Percentiles rank a stretch among this genome's conserved stretches.
These are phyloP conservation scores for Anolis sagrei DNA, from an alignment of 2,113 vertebrate species.

Conservation along the genomic window DNA sequence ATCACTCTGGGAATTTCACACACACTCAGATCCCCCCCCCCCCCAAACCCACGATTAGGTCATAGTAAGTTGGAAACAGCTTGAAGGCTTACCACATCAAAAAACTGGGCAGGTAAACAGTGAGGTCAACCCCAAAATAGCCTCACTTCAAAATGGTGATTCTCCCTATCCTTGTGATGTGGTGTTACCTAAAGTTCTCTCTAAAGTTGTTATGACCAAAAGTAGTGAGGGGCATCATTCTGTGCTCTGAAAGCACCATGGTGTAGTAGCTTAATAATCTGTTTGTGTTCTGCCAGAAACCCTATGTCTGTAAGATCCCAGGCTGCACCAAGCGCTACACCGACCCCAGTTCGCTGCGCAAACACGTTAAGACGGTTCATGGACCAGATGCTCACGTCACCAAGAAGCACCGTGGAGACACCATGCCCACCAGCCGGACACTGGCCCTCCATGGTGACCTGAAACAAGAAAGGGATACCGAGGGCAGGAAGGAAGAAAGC, in stretches of 20 bases:
- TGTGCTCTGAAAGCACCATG: background rate
- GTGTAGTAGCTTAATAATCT: background rate
- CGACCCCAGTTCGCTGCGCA: slow-evolving; percentile 94
- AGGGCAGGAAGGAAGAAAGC: slow-evolving; percentile 85
- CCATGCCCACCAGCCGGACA: slow-evolving; percentile 73
- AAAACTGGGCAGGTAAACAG: no score
- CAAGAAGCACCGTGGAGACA: slow-evolving; percentile 93
- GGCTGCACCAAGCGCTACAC: slow-evolving; percentile 98
- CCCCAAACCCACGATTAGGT: no score
- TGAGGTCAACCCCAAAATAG: background rate
- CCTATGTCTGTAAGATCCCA: slow-evolving; percentile 95
- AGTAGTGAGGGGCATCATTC: background rate
- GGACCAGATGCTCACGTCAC: slow-evolving; percentile 97
- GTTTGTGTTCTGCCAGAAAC: slow-evolving; percentile 82
- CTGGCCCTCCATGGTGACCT: slow-evolving; percentile 66
- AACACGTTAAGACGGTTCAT: slow-evolving; percentile 96
- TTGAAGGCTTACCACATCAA: no score
- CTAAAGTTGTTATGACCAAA: background rate
- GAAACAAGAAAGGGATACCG: slow-evolving; percentile 85
- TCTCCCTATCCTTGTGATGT: background rate
- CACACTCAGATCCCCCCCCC: no score
- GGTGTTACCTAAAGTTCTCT: background rate
- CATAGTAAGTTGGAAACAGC: no score
- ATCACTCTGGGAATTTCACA: no score
- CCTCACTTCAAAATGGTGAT: background rate